Evolutionary conservation across 2,888 invertebrate species (phyloP), one percentile per base, ranked within the genome.

Genomic region (Coecobrya sp.): DNA sequence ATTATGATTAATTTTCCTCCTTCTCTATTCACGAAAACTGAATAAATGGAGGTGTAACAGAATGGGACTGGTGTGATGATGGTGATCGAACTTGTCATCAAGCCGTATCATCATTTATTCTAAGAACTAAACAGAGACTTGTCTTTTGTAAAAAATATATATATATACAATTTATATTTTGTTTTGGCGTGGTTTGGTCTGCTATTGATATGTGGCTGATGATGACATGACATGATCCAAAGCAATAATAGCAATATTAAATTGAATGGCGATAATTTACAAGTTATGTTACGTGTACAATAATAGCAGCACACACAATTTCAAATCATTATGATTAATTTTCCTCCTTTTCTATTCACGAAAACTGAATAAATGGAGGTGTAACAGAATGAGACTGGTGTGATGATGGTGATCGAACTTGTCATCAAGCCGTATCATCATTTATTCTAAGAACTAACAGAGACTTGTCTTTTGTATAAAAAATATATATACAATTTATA

Each of bases 221-320:
- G 68, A 76, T 76, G 49, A 76, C 76, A 76, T 25, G 76, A 45
- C 76, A 76, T 76, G 76, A 76, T 73, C 73, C 73, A 62, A 2
- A 22, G 4, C 16, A 62, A 22, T 62, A 22, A 7, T 62, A 0
- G 22, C 55, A 5, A 62, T 22, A 62, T 62, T 19, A 22, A 8
- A 62, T 19, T 22, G 11, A 8, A 22, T 62, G 25, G 11, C 1
- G 7, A 62, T 62, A 62, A 62, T 22, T 5, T 5, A 3, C 4
- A 19, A 19, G 7, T n/a, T n/a, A n/a, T n/a, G n/a, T n/a, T n/a
- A n/a, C n/a, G n/a, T n/a, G n/a, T n/a, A n/a, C n/a, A n/a, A n/a
- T n/a, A n/a, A n/a, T n/a, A n/a, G n/a, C n/a, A n/a, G n/a, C n/a
- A n/a, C n/a, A n/a, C n/a, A n/a, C n/a, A n/a, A n/a, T 59, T n/a